Base-by-base conservation (phyloP, 2,113 vertebrate species). In the Irena cyanogastra region DNA sequence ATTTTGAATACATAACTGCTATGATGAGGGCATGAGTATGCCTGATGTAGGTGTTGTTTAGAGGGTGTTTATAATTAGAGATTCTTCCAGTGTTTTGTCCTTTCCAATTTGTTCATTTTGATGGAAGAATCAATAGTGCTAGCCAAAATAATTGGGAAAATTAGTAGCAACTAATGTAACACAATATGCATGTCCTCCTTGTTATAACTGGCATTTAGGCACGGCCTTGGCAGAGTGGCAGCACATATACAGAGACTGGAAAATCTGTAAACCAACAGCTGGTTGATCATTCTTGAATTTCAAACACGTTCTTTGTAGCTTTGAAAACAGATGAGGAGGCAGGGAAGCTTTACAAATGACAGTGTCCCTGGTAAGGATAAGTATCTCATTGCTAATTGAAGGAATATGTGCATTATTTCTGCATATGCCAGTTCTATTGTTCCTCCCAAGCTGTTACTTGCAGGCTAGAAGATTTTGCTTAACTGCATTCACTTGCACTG, bases 21-120 rank as follows among this genome's bases (percentile, higher is more conserved):
- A 37, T 41, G 30, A 59, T 50, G 82, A 92, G 15, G 20, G 5
- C 19, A 60, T 74, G 59, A 82, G 94, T 92, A 92, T 69, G 90
- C 68, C 27, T 81, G 41, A 94, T 56, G 27, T 49, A 61, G 27
- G 5, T 71, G 65, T 63, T 95, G 52, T 95, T 94, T 76, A 88
- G 50, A 83, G 39, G 11, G 12, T 95, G 49, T 72, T 93, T 76
- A 74, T 94, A 95, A 90, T 95, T 92, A 92, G 77, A 91, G 76
- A 79, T 95, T 95, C 89, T 92, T 93, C 35, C 31, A 87, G 19
- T 79, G 53, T 54, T 93, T 96, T 95, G 57, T 91, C 88, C 65
- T 76, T n/a, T 83, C 83, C 63, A 96, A 91, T 97, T 96, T 97
- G 95, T 87, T 93, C 64, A 56, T 83, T 95, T 95, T 87, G 87